A percentile compares a stretch with the other conserved stretches of the same genome.
Conservation (phyloP, 2,888 invertebrate genomes). For the Apodemia duryi region DNA sequence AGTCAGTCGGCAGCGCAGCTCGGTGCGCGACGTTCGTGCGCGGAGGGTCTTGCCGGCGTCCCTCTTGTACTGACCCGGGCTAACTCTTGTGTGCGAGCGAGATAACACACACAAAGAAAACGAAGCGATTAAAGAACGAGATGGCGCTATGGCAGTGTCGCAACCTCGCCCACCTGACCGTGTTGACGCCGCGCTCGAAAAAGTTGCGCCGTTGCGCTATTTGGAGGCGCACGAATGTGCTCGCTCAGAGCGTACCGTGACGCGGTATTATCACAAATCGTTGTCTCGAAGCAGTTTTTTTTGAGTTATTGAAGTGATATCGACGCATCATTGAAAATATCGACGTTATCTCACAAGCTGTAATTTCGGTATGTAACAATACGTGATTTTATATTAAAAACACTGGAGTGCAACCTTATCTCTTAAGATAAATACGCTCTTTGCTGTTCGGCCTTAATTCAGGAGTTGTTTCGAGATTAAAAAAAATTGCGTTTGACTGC, state of each 20-base stretch:
- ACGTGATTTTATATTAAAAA: slow-evolving; percentile 36
- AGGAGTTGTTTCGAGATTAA: not conserved
- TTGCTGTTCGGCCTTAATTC: slow-evolving; percentile 33
- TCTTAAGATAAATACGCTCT: slow-evolving; percentile 45
- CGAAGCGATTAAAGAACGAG: slow-evolving; percentile 44
- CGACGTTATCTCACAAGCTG: slow-evolving; percentile 25
- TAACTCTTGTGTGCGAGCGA: slow-evolving; percentile 53
- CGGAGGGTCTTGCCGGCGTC: slow-evolving; percentile 60
- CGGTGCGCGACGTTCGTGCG: slow-evolving; percentile 76
- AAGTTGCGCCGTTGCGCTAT: slow-evolving; percentile 79
- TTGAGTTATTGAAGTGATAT: slow-evolving; percentile 43
- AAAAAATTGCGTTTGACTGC: slow-evolving; percentile 48
- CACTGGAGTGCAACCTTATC: slow-evolving; percentile 50
- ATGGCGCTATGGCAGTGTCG: slow-evolving; percentile 70
- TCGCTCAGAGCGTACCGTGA: slow-evolving; percentile 61
- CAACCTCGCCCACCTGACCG: slow-evolving; percentile 80
- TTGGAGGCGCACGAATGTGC: slow-evolving; percentile 76
- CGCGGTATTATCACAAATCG: slow-evolving; percentile 64
- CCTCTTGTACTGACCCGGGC: slow-evolving; percentile 42
- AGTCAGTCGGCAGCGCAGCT: slow-evolving; percentile 78
- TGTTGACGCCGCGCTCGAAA: slow-evolving; percentile 78
- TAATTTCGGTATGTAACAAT: slow-evolving; percentile 54
- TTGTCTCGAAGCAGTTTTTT: slow-evolving; percentile 51
- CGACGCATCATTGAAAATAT: slow-evolving; percentile 40
- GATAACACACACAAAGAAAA: slow-evolving; percentile 45